Percentiles rank a stretch among this genome's conserved stretches.
phyloP scores from a whole-genome alignment of 1,140 invertebrate genomes.

The Caenorhabditis inopinata region DNA sequence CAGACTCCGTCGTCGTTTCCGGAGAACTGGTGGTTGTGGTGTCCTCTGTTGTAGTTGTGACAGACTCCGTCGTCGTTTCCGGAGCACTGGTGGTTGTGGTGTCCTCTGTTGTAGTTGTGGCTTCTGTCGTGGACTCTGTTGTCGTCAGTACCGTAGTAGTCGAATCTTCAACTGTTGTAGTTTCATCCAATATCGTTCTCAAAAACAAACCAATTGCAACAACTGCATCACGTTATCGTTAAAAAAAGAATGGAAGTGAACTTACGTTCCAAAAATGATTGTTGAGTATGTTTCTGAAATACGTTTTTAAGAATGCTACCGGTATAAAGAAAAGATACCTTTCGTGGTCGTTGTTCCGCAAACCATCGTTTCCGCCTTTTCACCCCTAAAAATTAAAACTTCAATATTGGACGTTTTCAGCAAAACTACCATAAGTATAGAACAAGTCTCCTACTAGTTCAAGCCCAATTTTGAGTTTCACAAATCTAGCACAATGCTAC shows the following conservation, averaged over 20 bases:
- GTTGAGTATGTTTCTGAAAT: constrained; percentile 8
- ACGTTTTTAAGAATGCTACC: background rate
- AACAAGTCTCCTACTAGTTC: too few species aligned
- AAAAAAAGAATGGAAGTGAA: background rate
- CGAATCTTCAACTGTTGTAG: background rate
- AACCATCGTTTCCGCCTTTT: background rate
- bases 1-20: background rate
- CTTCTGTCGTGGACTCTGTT: background rate
- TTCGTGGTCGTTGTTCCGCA: constrained; percentile 8
- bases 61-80: background rate
- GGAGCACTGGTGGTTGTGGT: background rate
- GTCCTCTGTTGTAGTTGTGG: background rate
- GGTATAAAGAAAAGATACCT: background rate
- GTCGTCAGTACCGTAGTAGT: background rate
- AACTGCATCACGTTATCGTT: background rate
- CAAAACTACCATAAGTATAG: too few species aligned
- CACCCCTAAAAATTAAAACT: background rate
- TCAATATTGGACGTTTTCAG: too few species aligned
- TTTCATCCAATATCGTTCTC: background rate
- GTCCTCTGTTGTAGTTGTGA: background rate
- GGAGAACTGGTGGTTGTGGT: background rate
- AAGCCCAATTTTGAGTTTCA: too few species aligned
- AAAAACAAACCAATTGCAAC: background rate
- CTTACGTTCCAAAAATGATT: constrained; percentile 1
- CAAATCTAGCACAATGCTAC: too few species aligned